Evolutionary conservation across 2,113 vertebrate species (phyloP), one percentile per base, ranked within the genome.

Genomic region (Arizona elegans): DNA sequence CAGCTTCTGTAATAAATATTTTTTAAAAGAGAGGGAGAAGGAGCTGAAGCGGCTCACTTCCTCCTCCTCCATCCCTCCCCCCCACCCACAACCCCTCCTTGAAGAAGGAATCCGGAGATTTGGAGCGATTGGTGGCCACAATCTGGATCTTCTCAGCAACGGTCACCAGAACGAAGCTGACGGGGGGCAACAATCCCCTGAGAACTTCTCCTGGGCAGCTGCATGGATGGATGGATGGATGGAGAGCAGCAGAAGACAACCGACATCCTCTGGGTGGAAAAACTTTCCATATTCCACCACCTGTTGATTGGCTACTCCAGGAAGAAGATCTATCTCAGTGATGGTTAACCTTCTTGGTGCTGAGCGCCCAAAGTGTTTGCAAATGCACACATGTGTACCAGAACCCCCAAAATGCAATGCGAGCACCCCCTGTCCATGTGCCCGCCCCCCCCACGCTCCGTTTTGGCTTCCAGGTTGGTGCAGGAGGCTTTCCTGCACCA

Each of bases 1-100:
- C 87, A 96, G 89, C 95, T 97, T 96, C 97, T 95, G 97, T 97
- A 98, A 98, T 98, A 98, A 98, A 97, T 97, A 97, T 87, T 91
- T 91, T 59, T 33, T 4, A 33, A 91, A 91, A 56, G 43, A 47
- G 29, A 50, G 43, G 65, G 47, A 12, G n/a, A 11, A 17, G 29
- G 88, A 86, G 21, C 5, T 21, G 75, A 38, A 65, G 29, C 55
- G 95, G 95, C 95, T 97, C 95, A 97, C 97, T 97, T 97, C 96
- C 96, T 96, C 95, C 93, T 95, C 96, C 96, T 97, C 97, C 97
- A 97, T 97, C 97, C 96, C 96, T 95, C 92, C 93, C 93, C 1
- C 6, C 33, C 2, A 8, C 54, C 54, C 15, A 17, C 96, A 53
- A 95, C 94, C 93, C 94, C 1, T 7, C 24, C 33, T 17, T 10